Base-by-base conservation (phyloP, 2,797 vertebrate species). In the Muscicapa comitata region DNA sequence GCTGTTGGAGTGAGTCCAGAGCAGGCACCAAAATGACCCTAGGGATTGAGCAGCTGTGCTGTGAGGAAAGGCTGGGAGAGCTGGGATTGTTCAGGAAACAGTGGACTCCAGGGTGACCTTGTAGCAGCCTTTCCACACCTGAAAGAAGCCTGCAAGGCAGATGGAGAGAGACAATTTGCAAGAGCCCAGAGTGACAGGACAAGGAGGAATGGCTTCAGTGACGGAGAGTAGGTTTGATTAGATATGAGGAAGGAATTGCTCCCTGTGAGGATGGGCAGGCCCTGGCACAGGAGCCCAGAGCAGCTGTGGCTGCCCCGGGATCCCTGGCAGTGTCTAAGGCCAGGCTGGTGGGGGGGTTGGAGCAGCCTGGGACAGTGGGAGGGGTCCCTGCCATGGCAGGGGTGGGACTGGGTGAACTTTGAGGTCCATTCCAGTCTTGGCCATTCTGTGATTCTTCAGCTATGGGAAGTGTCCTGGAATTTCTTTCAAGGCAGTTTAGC, bases 361-460 rank as follows among this genome's bases (percentile, higher is more conserved):
- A 29, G 40, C 15, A 12, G 0, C 13, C 58, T 47, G 33, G 12
- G 1, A 2, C 2, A 19, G 2, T 4, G 13, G 57, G 9, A 62
- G 18, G 11, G 19, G 33, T 72, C 58, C 24, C 29, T 82, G 47
- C n/a, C 5, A 3, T 29, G 50, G 7, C 40, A 29, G 24, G 18
- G 3, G 8, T 28, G 33, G 16, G 3, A 48, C 29, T 0, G 0
- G 29, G 4, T 73, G 59, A 65, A 20, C 25, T 65, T 40, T 3
- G 17, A 55, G 16, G 8, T 63, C 29, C 59, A 5, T 73, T 73
- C 20, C 29, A 25, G 24, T 40, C 20, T 48, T 28, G 50, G 17
- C 35, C 35, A 35, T 65, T 50, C 31, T 48, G 3, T 35, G 53
- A 37, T 87, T 86, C 55, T 35, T 35, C 55, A 58, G 50, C 57